Evolutionary conservation across 2,888 invertebrate genomes (phyloP).

Genomic region (Stenoptilia bipunctidactyla): DNA sequence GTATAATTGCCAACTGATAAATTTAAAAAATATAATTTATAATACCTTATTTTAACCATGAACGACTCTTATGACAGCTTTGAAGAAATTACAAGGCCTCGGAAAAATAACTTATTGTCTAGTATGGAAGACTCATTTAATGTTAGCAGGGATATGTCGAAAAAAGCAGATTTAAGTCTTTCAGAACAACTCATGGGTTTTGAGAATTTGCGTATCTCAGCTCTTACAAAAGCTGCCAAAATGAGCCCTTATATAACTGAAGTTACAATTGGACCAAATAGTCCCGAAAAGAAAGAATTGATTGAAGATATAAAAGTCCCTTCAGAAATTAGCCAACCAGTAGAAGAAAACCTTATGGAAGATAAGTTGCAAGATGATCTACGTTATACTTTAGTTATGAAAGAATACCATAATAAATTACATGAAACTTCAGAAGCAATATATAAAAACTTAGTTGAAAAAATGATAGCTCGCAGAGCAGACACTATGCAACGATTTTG

Average conservation of each 20-base stretch:
- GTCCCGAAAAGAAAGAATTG: conserved; percentile 23
- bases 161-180: conserved; percentile 33
- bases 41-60: no score
- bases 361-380: conserved; percentile 45
- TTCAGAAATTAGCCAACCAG: conserved; percentile 9
- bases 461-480: conserved; percentile 40
- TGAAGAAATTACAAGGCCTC: conserved; percentile 9
- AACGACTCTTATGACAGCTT: conserved; percentile 25
- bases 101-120: no score
- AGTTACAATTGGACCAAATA: conserved; percentile 66
- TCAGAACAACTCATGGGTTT: conserved; percentile 45
- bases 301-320: conserved; percentile 17
- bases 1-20: no score
- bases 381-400: conserved; percentile 40
- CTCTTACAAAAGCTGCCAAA: conserved; percentile 68
- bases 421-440: conserved; percentile 34
- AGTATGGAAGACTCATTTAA: conserved; percentile 4
- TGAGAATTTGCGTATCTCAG: conserved; percentile 69
- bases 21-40: no score
- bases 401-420: conserved; percentile 37
- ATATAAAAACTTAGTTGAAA: conserved; percentile 41
- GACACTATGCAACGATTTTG: conserved; percentile 39
- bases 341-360: conserved; percentile 31
- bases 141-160: conserved; percentile 19
- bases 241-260: conserved; percentile 61